Conservation (phyloP, 2,888 invertebrate genomes). For the Patella pellucida region DNA sequence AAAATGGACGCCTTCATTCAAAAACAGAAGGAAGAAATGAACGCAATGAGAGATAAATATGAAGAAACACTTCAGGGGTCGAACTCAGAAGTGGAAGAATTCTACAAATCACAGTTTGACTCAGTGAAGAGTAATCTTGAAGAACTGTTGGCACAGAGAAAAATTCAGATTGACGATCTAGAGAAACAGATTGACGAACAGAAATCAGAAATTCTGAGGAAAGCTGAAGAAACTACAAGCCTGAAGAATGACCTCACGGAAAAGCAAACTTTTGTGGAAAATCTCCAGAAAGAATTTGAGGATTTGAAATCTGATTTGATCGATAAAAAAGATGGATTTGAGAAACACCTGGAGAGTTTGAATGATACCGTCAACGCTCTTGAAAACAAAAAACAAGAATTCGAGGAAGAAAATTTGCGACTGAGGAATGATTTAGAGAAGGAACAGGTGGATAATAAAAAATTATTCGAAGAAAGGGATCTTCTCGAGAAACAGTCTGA, state of each 20-base stretch:
- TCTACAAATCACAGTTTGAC: slow-evolving; percentile 50
- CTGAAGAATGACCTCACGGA: slow-evolving; percentile 18
- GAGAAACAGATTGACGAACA: slow-evolving; percentile 20
- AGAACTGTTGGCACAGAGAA: slow-evolving; percentile 50
- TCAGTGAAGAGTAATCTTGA: slow-evolving; percentile 47
- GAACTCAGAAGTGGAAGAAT: slow-evolving; percentile 49
- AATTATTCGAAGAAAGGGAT: slow-evolving; percentile 12
- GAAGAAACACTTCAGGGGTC: slow-evolving; percentile 48
- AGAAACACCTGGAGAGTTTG: slow-evolving; percentile 15
- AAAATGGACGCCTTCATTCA: slow-evolving; percentile 45
- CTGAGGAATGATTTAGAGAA: slow-evolving; percentile 57
- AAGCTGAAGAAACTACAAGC: slow-evolving; percentile 27
- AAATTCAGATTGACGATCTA: slow-evolving; percentile 43
- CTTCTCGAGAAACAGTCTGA: slow-evolving; percentile 23
- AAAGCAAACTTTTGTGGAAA: slow-evolving; percentile 33
- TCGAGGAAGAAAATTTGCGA: slow-evolving; percentile 47
- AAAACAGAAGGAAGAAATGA: slow-evolving; percentile 42
- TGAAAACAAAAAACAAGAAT: slow-evolving; percentile 28
- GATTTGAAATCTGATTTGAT: slow-evolving; percentile 43
- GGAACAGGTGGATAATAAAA: slow-evolving; percentile 38
- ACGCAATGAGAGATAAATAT: slow-evolving; percentile 45
- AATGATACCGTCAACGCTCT: slow-evolving; percentile 20
- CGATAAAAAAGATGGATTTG: slow-evolving; percentile 14
- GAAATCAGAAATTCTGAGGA: neutral
- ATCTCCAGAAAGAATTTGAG: slow-evolving; percentile 35